Evolutionary conservation across 2,888 invertebrate genomes (phyloP).

Genomic region (Ommatoiulus sabulosus): DNA sequence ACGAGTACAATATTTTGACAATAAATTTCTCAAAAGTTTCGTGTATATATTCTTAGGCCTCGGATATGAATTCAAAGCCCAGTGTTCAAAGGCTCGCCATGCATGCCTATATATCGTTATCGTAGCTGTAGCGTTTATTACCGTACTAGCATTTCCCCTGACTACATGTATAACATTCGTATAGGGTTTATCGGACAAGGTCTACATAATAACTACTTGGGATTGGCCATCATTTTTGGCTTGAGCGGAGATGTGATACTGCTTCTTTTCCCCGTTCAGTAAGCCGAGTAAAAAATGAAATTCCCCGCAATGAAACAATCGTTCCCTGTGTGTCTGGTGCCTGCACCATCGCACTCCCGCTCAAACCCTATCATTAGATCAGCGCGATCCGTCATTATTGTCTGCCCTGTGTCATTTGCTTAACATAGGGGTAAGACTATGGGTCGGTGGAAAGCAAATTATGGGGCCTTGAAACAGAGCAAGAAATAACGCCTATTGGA

Average conservation of each 20-base stretch:
- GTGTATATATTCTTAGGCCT: neutral
- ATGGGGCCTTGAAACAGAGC: constrained; percentile 49
- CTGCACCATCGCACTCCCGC: neutral
- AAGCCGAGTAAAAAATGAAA: neutral
- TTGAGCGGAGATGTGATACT: constrained; percentile 24
- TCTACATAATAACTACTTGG: constrained; percentile 6
- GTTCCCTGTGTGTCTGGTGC: constrained; percentile 15
- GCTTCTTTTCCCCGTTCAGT: neutral
- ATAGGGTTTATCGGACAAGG: constrained; percentile 24
- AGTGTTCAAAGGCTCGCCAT: neutral
- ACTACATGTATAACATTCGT: too few species aligned
- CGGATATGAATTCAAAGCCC: neutral
- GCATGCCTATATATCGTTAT: neutral
- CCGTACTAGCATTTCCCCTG: constrained; percentile 1
- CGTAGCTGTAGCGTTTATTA: neutral
- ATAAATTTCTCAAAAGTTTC: neutral
- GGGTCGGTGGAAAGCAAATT: constrained; percentile 42
- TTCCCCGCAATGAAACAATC: neutral
- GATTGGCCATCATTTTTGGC: neutral
- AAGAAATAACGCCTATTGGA: constrained; percentile 47
- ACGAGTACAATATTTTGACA: neutral
- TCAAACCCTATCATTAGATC: constrained; percentile 55
- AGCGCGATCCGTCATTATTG: constrained; percentile 55
- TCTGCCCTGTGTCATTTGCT: constrained; percentile 53
- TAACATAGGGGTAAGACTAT: constrained; percentile 47